Evolutionary conservation across 1,140 invertebrate species (phyloP).

Genomic region (Lordiphosa clarofinis): DNA sequence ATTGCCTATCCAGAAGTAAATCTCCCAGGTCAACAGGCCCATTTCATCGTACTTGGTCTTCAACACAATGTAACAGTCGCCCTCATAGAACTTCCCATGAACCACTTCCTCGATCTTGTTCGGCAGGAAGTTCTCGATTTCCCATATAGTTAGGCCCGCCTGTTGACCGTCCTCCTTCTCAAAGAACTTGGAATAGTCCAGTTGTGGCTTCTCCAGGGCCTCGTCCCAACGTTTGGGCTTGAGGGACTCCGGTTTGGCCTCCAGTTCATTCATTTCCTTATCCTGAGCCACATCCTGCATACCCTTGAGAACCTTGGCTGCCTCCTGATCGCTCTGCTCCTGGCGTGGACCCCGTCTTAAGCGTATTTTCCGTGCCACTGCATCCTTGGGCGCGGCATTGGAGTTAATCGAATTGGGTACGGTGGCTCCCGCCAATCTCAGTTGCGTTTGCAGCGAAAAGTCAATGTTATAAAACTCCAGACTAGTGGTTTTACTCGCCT

Average conservation of each 20-base stretch:
- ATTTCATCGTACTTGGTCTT: slow-evolving; percentile 94
- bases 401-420: slow-evolving; percentile 86
- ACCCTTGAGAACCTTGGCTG: slow-evolving; percentile 96
- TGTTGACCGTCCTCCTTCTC: slow-evolving; percentile 97
- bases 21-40: slow-evolving; percentile 93
- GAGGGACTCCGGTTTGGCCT: slow-evolving; percentile 59
- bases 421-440: slow-evolving; percentile 94
- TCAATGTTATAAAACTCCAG: slow-evolving; percentile 99
- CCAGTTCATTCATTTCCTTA: slow-evolving; percentile 47
- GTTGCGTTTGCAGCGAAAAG: slow-evolving; percentile 97
- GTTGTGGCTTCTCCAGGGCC: slow-evolving; percentile 93
- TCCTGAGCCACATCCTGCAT: slow-evolving; percentile 98
- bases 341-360: slow-evolving; percentile 87
- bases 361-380: slow-evolving; percentile 95
- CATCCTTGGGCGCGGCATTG: slow-evolving; percentile 85
- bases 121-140: slow-evolving; percentile 99
- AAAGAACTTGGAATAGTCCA: slow-evolving; percentile 99
- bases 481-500: slow-evolving; percentile 89
- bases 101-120: slow-evolving; percentile 94
- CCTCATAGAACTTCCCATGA: slow-evolving; percentile 99
- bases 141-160: slow-evolving; percentile 94
- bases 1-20: slow-evolving; percentile 99
- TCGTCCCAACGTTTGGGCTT: slow-evolving; percentile 96
- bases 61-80: slow-evolving; percentile 98
- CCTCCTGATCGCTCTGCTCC: slow-evolving; percentile 89